Percentiles rank a stretch among this genome's conserved stretches.
Conservation (phyloP, 2,797 vertebrate species). For the Leptatherina wallacei region DNA sequence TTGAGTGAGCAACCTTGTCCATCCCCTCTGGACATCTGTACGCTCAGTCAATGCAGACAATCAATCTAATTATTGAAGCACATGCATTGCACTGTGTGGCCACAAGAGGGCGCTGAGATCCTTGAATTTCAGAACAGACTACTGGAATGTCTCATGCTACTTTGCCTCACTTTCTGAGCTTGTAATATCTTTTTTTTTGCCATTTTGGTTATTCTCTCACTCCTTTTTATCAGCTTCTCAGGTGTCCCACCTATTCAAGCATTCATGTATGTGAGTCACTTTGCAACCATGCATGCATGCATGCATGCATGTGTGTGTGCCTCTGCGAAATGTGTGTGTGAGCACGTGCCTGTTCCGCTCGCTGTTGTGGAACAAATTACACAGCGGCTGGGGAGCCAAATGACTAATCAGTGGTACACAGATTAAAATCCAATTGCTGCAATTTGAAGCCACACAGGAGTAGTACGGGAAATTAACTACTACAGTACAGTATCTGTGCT, state of each 20-base stretch:
- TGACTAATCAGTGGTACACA: constrained; percentile 83
- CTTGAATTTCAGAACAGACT: constrained; percentile 28
- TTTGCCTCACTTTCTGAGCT: neutral
- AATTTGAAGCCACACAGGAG: constrained; percentile 82
- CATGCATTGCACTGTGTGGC: constrained; percentile 9
- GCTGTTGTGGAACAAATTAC: constrained; percentile 84
- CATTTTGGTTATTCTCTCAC: constrained; percentile 21
- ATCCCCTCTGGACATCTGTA: constrained; percentile 60
- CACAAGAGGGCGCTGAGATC: constrained; percentile 72
- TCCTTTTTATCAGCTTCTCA: constrained; percentile 13
- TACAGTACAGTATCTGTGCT: constrained; percentile 63
- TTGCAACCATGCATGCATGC: too few species aligned
- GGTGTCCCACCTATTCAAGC: constrained; percentile 36
- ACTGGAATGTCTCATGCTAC: neutral
- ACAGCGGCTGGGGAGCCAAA: constrained; percentile 79
- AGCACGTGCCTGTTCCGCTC: constrained; percentile 68
- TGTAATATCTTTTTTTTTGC: neutral
- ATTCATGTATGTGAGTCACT: constrained; percentile 13
- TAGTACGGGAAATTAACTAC: constrained; percentile 77
- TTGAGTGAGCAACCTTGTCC: constrained; percentile 59
- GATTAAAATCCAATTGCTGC: constrained; percentile 83
- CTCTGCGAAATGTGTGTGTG: constrained; percentile 33
- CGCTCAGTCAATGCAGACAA: constrained; percentile 22
- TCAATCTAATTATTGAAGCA: constrained; percentile 42
- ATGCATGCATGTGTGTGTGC: constrained; percentile 7